Base-by-base conservation (phyloP, 2,797 vertebrate genomes). In the Champsocephalus gunnari region DNA sequence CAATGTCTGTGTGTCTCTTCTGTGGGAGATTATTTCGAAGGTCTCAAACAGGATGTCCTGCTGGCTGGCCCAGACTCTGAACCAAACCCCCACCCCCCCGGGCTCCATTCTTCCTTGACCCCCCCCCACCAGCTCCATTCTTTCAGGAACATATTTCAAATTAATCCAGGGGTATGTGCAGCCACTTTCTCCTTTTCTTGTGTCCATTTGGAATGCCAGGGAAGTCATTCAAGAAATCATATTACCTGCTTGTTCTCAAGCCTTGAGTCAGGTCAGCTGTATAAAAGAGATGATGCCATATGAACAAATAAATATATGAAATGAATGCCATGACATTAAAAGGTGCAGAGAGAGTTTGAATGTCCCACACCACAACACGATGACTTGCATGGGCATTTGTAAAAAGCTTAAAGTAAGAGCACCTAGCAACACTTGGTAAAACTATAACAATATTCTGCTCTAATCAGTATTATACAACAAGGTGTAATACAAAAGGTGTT, bases 1-100 rank as follows among this genome's bases (percentile, higher is more conserved):
- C 96, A 95, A 93, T 78, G 89, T 92, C 92, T 91, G 86, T 88
- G 91, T 91, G 92, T 91, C 93, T 95, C 93, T 93, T 95, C 89
- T 64, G 92, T 89, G 84, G 81, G 91, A 95, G 93, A 95, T 95
- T 95, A 94, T 94, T 95, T 92, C 86, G 85, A 89, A 88, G 87
- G 83, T 92, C 90, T 88, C 93, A 95, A 95, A 95, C 94, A 94
- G 96, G 95, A 95, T 94, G 94, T 95, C 96, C 95, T 56, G 92
- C 94, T 96, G 86, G 92, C 91, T 94, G 86, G 93, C 86, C 77
- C 88, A 89, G 93, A 89, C 93, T 91, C 88, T 88, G 93, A 94
- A 93, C 89, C 83, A 21, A 70, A 66, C 75, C 54, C 44, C 76
- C 77, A 1, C n/a, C 59, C 61, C 64, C 60, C 44, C 50, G 0